Evolutionary conservation across 1,140 invertebrate genomes (phyloP).

Genomic region (Whitmania pigra): DNA sequence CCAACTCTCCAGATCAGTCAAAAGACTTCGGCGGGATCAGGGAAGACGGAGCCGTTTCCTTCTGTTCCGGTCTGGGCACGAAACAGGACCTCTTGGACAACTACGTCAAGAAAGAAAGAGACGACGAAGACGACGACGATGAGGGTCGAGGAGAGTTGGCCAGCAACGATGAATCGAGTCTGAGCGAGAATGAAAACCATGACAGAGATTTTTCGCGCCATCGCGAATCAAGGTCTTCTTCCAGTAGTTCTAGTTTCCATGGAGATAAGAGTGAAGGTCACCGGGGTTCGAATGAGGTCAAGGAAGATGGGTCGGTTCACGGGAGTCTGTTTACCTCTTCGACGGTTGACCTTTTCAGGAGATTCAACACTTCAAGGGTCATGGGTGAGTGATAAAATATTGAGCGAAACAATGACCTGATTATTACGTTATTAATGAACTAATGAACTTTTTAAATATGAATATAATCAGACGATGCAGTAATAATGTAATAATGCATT

Average conservation of each 20-base stretch:
- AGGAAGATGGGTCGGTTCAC: too few species aligned
- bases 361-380: conserved; percentile 3
- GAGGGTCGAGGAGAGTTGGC: neutral
- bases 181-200: neutral
- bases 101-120: neutral
- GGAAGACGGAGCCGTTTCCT: neutral
- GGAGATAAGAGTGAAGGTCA: too few species aligned
- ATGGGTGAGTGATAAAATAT: conserved; percentile 2
- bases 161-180: neutral
- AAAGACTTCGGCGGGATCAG: neutral
- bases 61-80: neutral
- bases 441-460: too few species aligned
- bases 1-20: too few species aligned
- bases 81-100: neutral
- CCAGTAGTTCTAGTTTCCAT: too few species aligned
- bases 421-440: too few species aligned
- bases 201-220: neutral
- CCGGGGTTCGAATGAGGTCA: too few species aligned
- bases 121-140: conserved; percentile 1
- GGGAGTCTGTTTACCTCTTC: too few species aligned
- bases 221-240: too few species aligned
- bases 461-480: too few species aligned
- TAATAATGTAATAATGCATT: too few species aligned
- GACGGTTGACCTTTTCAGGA: conserved; percentile 5
- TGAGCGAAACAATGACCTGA: neutral